Conservation (phyloP, 1,140 invertebrate genomes). For the Zaprionus camerounensis region DNA sequence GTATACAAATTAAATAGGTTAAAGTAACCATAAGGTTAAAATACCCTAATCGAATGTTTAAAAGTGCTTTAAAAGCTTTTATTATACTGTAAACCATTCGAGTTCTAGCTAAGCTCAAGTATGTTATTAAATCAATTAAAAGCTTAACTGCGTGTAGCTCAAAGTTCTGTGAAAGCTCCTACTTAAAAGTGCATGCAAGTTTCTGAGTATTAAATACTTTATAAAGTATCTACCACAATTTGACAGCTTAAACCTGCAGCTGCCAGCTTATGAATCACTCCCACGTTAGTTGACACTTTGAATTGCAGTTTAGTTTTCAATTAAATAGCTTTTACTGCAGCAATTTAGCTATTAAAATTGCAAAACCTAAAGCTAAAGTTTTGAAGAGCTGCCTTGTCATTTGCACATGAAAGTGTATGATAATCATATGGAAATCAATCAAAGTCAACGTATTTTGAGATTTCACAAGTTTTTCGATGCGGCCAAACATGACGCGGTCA, state of each 20-base stretch:
- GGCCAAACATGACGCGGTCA: slow-evolving; percentile 6
- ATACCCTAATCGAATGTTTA: background rate
- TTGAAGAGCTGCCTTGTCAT: slow-evolving; percentile 22
- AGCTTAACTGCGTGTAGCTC: no score
- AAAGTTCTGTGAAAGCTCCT: no score
- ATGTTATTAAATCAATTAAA: no score
- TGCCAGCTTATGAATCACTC: background rate
- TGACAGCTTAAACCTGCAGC: background rate
- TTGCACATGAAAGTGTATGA: slow-evolving; percentile 12
- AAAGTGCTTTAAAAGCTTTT: background rate
- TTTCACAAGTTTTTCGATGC: slow-evolving; percentile 28
- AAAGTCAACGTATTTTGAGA: slow-evolving; percentile 30
- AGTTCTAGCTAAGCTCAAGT: no score
- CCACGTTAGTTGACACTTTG: background rate
- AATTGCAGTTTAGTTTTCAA: slow-evolving; percentile 14
- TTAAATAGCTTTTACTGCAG: slow-evolving; percentile 15
- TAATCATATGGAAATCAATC: slow-evolving; percentile 55
- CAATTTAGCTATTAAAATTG: slow-evolving; percentile 26
- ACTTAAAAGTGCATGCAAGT: no score
- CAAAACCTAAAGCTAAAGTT: background rate
- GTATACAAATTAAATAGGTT: no score
- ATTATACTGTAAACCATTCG: no score
- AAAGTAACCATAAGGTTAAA: no score
- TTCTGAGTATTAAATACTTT: no score
- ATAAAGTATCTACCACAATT: no score